Evolutionary conservation across 2,888 invertebrate genomes (phyloP).

Genomic region (Hetaerina titia): DNA sequence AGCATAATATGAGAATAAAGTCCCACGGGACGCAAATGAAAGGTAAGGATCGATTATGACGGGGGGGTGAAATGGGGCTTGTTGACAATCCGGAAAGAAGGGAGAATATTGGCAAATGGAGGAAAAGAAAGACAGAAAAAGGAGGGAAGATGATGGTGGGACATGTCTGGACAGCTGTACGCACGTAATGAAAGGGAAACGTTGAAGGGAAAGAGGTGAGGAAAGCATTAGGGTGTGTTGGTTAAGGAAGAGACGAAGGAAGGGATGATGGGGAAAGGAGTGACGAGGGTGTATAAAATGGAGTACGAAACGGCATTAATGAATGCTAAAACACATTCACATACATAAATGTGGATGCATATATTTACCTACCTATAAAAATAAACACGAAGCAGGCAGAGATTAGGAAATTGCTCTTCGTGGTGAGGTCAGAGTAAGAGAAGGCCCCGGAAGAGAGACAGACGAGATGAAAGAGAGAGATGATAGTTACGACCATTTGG

Average conservation of each 20-base stretch:
- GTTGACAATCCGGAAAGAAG: not conserved
- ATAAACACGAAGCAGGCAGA: not conserved
- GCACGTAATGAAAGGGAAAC: slow-evolving; percentile 18
- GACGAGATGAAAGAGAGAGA: not conserved
- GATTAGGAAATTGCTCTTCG: not conserved
- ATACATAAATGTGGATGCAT: not conserved
- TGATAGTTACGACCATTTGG: not conserved
- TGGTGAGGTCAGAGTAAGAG: not conserved
- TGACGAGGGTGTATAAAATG: not conserved
- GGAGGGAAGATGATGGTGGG: not conserved
- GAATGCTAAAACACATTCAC: not conserved
- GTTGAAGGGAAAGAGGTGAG: not conserved
- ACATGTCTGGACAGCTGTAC: slow-evolving; percentile 9
- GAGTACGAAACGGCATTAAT: not conserved
- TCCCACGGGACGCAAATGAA: not conserved
- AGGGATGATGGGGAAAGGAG: not conserved
- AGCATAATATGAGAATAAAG: not conserved
- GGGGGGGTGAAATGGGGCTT: not conserved
- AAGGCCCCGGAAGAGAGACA: not conserved
- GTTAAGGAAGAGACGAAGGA: not conserved
- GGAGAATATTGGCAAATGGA: not conserved
- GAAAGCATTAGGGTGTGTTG: not conserved
- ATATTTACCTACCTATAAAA: not conserved
- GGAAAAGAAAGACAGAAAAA: not conserved
- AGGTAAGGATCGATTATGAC: not conserved